Evolutionary conservation across 1,140 invertebrate species (phyloP), one percentile per base, ranked within the genome.

Genomic region (Heliconius melpomene): DNA sequence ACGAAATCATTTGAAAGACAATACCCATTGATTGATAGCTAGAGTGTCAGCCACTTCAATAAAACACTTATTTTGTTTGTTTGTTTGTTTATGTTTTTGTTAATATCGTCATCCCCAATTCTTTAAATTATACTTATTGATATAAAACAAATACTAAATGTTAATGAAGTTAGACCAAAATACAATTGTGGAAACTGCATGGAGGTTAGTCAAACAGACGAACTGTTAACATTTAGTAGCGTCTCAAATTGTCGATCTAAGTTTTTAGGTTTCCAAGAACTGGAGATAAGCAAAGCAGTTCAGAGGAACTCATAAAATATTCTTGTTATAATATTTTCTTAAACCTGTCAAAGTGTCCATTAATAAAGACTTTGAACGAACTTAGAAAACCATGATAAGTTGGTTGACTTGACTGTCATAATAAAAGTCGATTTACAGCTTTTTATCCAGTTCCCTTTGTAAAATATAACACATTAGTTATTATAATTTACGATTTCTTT

Each of bases 301-400:
- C 20, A 80, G 40, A 36, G 79, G 74, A 80, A 80, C 74, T 73
- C 70, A 36, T 80, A 80, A 80, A 76, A 23, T 80, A 72, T 80
- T 72, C 60, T 72, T 46, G 74, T 46, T 70, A 75, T 73, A 75
- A 72, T 23, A 80, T 75, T 75, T 80, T 80, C 78, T 36, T 71
- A 18, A 76, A 75, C 60, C 74, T 73, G 74, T 76, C 79, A 75
- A 72, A 76, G 20, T 11, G n/a, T 73, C 60, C 29, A 78, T 74
- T 57, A 75, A 74, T 74, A 66, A 79, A 50, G 54, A 70, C 40
- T 26, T 70, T 26, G 23, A 77, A 77, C 38, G 52, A 40, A 72
- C 71, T 52, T 77, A 38, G 75, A 7, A 70, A 77, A 50, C 57
- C 26, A n/a, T 16, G 26, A 75, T 20, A 50, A 50, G 57, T 40